Conservation (phyloP, 2,888 invertebrate species). For the Slavum lentiscoides region DNA sequence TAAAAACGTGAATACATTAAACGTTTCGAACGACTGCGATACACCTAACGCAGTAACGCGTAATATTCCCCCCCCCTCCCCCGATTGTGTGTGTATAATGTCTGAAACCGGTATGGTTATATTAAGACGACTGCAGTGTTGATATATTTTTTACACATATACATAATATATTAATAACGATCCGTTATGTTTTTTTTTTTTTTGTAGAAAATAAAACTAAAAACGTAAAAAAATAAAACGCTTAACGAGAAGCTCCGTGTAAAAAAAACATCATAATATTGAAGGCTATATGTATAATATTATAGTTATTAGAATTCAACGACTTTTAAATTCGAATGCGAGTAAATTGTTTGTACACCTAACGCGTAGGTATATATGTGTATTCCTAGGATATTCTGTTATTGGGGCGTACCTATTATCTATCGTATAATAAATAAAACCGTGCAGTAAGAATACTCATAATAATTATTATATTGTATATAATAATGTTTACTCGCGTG, state of each 20-base stretch:
- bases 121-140: background rate
- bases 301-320: background rate
- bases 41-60: no score
- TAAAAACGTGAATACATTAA: background rate
- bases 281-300: no score
- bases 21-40: background rate
- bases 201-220: no score
- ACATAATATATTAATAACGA: background rate
- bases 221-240: background rate
- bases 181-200: background rate
- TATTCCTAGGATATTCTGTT: background rate
- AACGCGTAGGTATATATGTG: no score
- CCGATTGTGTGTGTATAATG: background rate
- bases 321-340: background rate
- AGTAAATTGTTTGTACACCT: background rate
- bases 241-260: no score
- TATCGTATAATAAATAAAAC: no score
- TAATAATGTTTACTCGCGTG: background rate
- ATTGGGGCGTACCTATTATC: no score
- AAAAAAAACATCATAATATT: no score
- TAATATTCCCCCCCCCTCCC: constrained; percentile 53
- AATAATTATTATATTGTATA: no score
- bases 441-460: no score
- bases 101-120: background rate
- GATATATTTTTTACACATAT: background rate